phyloP scores from a whole-genome alignment of 2,113 vertebrate genomes.

The Brachyistius frenatus region DNA sequence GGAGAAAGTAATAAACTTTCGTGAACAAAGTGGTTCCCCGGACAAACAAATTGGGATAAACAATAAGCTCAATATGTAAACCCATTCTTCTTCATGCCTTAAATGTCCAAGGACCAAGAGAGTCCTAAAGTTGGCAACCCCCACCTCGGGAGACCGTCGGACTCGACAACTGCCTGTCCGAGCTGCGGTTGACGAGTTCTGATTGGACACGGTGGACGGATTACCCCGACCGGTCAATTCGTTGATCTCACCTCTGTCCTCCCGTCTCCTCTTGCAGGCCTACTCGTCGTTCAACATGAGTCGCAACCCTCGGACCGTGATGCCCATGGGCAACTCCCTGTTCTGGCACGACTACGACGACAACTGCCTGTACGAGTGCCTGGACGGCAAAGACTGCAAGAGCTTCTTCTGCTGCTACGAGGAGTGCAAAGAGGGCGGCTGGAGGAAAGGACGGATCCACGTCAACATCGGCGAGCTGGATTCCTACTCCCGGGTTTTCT shows the following conservation, averaged over 20 bases:
- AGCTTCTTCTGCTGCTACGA: conserved; percentile 98
- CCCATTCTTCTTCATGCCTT: too few relatives aligned
- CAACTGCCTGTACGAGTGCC: conserved; percentile 92
- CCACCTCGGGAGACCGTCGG: too few relatives aligned
- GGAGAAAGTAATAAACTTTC: too few relatives aligned
- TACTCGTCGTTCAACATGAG: conserved; percentile 91
- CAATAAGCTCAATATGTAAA: too few relatives aligned
- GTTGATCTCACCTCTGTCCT: neutral
- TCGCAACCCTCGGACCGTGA: conserved; percentile 86
- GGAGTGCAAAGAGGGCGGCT: conserved; percentile 94
- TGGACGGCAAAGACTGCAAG: conserved; percentile 98
- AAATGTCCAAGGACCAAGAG: too few relatives aligned
- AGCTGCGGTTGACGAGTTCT: too few relatives aligned
- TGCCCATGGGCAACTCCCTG: conserved; percentile 91
- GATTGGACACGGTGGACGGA: too few relatives aligned
- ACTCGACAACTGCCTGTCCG: too few relatives aligned
- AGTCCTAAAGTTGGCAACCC: too few relatives aligned
- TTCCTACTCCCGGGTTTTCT: conserved; percentile 96
- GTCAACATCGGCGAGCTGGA: conserved; percentile 95
- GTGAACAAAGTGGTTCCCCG: too few relatives aligned
- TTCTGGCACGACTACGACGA: conserved; percentile 98
- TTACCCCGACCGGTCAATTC: too few relatives aligned
- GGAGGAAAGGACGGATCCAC: conserved; percentile 92
- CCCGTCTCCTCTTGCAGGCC: conserved; percentile 82
- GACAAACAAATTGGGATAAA: too few relatives aligned